Base-by-base conservation (phyloP, 2,888 invertebrate genomes). In the Nasonia oneida region DNA sequence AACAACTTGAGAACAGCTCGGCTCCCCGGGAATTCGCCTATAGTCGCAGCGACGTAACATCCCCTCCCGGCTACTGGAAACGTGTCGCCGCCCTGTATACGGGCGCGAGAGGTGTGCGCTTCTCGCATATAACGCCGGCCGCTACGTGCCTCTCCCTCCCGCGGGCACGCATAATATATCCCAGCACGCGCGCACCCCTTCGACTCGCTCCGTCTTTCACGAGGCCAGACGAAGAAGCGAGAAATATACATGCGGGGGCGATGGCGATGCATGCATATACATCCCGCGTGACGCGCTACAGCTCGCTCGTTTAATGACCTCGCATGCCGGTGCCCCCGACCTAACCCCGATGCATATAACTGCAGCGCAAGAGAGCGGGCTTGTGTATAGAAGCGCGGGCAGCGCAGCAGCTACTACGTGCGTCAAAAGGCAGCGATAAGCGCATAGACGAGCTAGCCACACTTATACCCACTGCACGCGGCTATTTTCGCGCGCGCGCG, bases 261-360 rank as follows among this genome's bases (percentile, higher is more conserved):
- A 23, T 23, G 23, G 23, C 23, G 23, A 23, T 23, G 23, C 23
- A 23, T 23, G 23, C 23, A 23, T 23, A 23, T 15, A 37, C 37
- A 50, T 53, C 79, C 73, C 81, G 47, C 67, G 71, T 39, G 77
- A 81, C 81, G 73, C 50, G 77, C 67, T 70, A 29, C 29, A 29
- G 29, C 29, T 29, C 29, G 29, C 37, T 53, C 77, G 81, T 86
- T 84, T 86, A 86, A 86, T 86, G 86, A 74, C 84, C 79, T 84
- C 79, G 78, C 79, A 71, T 75, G 73, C 23, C 84, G 29, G 29
- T 53, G 15, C 53, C 61, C 74, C 57, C n/a, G n/a, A 39, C 23
- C 37, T 6, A 53, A 15, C 23, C 75, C 64, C 37, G 50, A 14
- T n/a, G 39, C 29, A 14, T 23, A 57, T 53, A 70, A 18, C 57